Percentiles rank a stretch among this genome's conserved stretches.
phyloP scores from a whole-genome alignment of 2,888 invertebrate species.

The Xestia c-nigrum region DNA sequence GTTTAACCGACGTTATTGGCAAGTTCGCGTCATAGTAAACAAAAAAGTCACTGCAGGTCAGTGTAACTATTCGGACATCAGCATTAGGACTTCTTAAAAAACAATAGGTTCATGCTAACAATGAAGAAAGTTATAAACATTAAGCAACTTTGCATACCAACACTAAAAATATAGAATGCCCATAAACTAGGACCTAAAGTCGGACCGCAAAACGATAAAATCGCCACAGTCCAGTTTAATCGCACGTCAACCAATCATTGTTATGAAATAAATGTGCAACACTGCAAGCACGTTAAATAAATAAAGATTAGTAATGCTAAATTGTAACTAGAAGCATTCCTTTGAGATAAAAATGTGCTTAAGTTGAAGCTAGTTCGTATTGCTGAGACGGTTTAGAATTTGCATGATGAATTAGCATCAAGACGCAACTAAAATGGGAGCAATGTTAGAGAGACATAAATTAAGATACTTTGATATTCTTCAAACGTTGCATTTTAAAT shows the following conservation, averaged over 20 bases:
- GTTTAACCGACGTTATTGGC: not conserved
- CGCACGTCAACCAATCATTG: conserved; percentile 21
- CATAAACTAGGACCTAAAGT: conserved; percentile 20
- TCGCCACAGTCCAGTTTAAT: conserved; percentile 23
- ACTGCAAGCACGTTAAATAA: conserved; percentile 29
- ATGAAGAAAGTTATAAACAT: conserved; percentile 18
- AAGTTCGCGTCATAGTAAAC: not conserved
- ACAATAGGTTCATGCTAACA: not conserved
- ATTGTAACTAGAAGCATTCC: conserved; percentile 29
- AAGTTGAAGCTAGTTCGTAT: not conserved
- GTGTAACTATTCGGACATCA: not conserved
- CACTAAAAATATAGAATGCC: conserved; percentile 5
- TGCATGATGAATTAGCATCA: conserved; percentile 5
- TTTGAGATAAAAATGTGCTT: conserved; percentile 14
- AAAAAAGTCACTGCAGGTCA: not conserved
- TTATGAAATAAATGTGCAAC: conserved; percentile 50
- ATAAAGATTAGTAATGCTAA: conserved; percentile 22
- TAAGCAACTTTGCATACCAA: conserved; percentile 18
- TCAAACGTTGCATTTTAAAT: not conserved
- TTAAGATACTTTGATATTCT: conserved; percentile 9
- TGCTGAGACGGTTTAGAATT: not conserved
- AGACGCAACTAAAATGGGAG: conserved; percentile 3
- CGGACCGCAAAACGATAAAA: conserved; percentile 22
- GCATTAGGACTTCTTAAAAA: not conserved
- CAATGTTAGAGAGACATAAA: not conserved